Evolutionary conservation across 2,888 invertebrate species (phyloP).

Genomic region (Cheilosia urbana): DNA sequence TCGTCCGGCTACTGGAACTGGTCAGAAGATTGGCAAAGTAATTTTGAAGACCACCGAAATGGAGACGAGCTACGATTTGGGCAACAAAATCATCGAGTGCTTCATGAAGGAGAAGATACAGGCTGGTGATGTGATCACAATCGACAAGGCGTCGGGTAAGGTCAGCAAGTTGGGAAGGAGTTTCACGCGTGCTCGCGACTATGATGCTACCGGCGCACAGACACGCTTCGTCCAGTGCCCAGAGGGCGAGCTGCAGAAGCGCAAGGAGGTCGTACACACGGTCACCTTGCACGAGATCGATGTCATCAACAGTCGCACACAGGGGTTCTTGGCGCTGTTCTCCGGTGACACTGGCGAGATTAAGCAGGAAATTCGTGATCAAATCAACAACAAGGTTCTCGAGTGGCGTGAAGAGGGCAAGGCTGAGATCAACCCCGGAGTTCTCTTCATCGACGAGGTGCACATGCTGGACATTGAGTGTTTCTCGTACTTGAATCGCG

Average conservation of each 20-base stretch:
- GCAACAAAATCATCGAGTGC: slow-evolving; percentile 98
- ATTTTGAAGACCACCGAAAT: slow-evolving; percentile 99
- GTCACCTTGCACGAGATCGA: slow-evolving; percentile 99
- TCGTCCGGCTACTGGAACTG: slow-evolving; percentile 95
- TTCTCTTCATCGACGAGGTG: slow-evolving; percentile 97
- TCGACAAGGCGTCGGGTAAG: slow-evolving; percentile 99
- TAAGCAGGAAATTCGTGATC: slow-evolving; percentile 98
- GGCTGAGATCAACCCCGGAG: slow-evolving; percentile 99
- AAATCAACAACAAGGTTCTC: slow-evolving; percentile 98
- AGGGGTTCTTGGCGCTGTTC: slow-evolving; percentile 98
- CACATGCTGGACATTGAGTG: slow-evolving; percentile 99
- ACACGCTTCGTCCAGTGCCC: slow-evolving; percentile 98
- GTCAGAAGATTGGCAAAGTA: slow-evolving; percentile 92
- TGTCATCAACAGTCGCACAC: slow-evolving; percentile 98
- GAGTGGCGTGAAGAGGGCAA: slow-evolving; percentile 99
- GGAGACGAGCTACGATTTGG: slow-evolving; percentile 99
- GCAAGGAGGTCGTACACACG: slow-evolving; percentile 98
- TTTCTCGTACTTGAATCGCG: slow-evolving; percentile 98
- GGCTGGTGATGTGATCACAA: slow-evolving; percentile 98
- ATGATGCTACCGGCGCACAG: slow-evolving; percentile 96
- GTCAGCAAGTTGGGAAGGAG: slow-evolving; percentile 96
- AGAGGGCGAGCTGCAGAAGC: slow-evolving; percentile 98
- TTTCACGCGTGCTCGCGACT: slow-evolving; percentile 97
- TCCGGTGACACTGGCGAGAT: slow-evolving; percentile 99
- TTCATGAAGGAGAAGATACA: slow-evolving; percentile 97